phyloP scores from a whole-genome alignment of 2,797 vertebrate genomes.

The Nyctibius grandis region DNA sequence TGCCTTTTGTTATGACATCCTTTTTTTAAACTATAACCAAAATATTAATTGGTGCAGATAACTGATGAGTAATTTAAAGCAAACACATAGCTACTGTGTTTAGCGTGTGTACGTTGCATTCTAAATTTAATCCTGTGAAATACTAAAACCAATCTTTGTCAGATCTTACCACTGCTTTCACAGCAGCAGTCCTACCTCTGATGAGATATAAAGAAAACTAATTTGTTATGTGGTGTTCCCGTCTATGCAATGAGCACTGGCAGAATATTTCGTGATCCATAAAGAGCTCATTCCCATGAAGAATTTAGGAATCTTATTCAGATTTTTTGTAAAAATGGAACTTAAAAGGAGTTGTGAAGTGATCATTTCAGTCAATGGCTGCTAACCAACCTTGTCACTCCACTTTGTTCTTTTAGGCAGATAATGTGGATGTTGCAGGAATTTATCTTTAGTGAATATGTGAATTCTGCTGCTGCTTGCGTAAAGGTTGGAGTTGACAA shows the following conservation, averaged over 20 bases:
- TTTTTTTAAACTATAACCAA: background rate
- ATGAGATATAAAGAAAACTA: background rate
- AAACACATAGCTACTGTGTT: background rate
- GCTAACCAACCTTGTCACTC: background rate
- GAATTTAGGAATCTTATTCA: background rate
- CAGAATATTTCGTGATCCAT: background rate
- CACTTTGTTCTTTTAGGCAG: background rate
- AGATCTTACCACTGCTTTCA: background rate
- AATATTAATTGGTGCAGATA: background rate
- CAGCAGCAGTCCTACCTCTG: background rate
- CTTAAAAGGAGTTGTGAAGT: background rate
- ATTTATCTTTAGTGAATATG: background rate
- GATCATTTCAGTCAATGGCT: background rate
- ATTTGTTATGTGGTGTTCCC: background rate
- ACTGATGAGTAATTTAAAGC: background rate
- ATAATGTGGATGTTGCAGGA: background rate
- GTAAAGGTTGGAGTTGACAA: background rate
- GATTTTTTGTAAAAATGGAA: background rate
- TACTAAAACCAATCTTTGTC: background rate
- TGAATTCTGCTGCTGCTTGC: background rate
- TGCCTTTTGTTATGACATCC: background rate
- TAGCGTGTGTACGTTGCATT: background rate
- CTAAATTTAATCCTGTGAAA: background rate
- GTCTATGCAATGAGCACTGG: background rate
- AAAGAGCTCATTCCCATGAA: background rate